Base-by-base conservation (phyloP, 2,797 vertebrate species). In the Sebastolobus altivelis region DNA sequence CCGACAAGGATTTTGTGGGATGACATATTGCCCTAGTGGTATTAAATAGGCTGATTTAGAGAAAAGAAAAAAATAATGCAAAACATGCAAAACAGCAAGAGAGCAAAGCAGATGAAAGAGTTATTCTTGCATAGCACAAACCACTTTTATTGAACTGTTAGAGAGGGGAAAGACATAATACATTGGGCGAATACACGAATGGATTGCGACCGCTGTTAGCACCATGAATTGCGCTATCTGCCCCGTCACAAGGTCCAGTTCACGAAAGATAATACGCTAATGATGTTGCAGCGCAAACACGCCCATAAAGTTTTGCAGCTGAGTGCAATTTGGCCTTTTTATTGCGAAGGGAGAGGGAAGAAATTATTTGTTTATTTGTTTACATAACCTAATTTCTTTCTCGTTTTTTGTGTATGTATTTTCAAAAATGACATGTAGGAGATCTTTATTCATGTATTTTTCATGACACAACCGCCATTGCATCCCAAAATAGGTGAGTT, bases 1-100 rank as follows among this genome's bases (percentile, higher is more conserved):
- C 56, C 6, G 27, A 68, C 10, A 72, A 33, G 27, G 22, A 65
- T 56, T 75, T 40, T 74, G 4, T 14, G 52, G n/a, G 31, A 38
- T 78, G 62, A 75, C 29, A 78, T 14, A 29, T 61, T 46, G 65
- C 35, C 46, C 13, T 20, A 1, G 1, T 69, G 54, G 25, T 20
- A 35, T 79, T 10, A 81, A 79, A 46, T 22, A 12, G 1, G 1
- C 18, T 5, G 7, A 62, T 69, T 77, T 76, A 65, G 2, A 65
- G 31, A 63, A 60, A 75, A 49, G 16, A 60, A 5, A 33, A 33
- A 38, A 74, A 13, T 2, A 60, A 74, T 54, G 22, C 31, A 38
- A 29, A 58, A 37, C 20, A n/a, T 43, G 49, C 20, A 68, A 68
- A 20, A 46, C 27, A 31, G 4, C 5, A 46, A 46, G 56, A 40